These are phyloP conservation scores for Macquaria australasica DNA, from an alignment of 2,113 vertebrate genomes.

Conservation along the genomic window DNA sequence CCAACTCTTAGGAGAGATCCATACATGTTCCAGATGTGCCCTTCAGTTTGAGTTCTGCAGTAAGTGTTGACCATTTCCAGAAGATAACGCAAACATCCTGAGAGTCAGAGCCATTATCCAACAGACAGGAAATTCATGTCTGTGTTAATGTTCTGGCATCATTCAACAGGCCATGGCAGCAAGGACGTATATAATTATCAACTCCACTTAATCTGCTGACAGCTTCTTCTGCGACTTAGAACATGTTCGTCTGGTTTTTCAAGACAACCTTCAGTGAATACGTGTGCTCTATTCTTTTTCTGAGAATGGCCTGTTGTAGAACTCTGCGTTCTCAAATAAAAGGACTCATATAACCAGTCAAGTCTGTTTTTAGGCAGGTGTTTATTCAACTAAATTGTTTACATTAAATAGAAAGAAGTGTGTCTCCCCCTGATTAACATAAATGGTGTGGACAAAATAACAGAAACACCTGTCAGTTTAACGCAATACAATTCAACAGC, in stretches of 20 bases:
- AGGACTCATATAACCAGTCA: too few relatives aligned
- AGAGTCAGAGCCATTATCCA: neutral
- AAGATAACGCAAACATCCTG: neutral
- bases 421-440: too few relatives aligned
- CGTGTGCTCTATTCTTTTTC: too few relatives aligned
- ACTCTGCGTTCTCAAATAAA: too few relatives aligned
- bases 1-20: neutral
- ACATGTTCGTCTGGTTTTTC: neutral
- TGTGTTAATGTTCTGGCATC: neutral
- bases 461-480: too few relatives aligned
- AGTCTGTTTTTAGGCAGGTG: too few relatives aligned
- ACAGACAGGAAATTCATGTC: neutral
- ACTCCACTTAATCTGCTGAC: neutral
- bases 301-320: too few relatives aligned
- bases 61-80: accelerated
- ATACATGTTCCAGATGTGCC: neutral
- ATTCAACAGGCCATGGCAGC: neutral
- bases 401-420: too few relatives aligned
- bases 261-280: neutral
- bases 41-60: neutral
- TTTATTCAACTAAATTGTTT: too few relatives aligned
- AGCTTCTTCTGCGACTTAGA: neutral
- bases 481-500: too few relatives aligned
- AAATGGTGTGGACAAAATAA: too few relatives aligned
- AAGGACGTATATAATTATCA: too few relatives aligned